A percentile compares a stretch with the other conserved stretches of the same genome.
phyloP scores from a whole-genome alignment of 2,113 vertebrate species.

The Eulemur macaco region DNA sequence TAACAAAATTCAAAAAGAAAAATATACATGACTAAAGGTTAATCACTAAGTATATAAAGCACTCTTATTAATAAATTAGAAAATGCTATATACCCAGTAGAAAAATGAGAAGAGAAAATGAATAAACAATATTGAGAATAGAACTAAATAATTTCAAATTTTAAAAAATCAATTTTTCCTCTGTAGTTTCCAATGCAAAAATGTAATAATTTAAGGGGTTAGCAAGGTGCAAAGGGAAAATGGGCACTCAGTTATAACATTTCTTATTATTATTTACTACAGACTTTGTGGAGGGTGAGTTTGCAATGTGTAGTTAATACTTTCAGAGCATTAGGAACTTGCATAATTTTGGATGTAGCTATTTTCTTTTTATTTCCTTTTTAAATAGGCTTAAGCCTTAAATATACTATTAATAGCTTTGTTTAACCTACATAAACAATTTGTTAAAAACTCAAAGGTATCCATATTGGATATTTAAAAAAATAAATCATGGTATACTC shows the following conservation, averaged over 20 bases:
- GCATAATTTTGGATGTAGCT: not conserved
- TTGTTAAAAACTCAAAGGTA: not conserved
- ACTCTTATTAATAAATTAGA: not conserved
- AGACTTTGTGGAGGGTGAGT: not conserved
- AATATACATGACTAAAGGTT: not conserved
- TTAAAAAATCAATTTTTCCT: not conserved
- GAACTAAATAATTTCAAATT: not conserved
- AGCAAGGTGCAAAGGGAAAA: not conserved
- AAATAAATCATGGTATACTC: not conserved
- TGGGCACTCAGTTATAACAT: not conserved
- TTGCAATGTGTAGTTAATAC: not conserved
- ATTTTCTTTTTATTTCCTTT: not conserved
- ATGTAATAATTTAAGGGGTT: not conserved
- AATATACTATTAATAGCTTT: not conserved
- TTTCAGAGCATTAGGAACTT: not conserved
- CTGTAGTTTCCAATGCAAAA: not conserved
- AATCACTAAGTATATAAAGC: not conserved
- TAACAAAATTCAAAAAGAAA: not conserved
- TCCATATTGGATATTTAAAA: not conserved
- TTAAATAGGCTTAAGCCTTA: not conserved
- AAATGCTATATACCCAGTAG: not conserved
- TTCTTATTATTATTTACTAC: not conserved
- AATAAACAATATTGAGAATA: not conserved
- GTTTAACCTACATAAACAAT: not conserved
- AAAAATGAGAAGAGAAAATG: not conserved